Base-by-base conservation (phyloP, 1,140 invertebrate species). In the Heliconius hermathena region DNA sequence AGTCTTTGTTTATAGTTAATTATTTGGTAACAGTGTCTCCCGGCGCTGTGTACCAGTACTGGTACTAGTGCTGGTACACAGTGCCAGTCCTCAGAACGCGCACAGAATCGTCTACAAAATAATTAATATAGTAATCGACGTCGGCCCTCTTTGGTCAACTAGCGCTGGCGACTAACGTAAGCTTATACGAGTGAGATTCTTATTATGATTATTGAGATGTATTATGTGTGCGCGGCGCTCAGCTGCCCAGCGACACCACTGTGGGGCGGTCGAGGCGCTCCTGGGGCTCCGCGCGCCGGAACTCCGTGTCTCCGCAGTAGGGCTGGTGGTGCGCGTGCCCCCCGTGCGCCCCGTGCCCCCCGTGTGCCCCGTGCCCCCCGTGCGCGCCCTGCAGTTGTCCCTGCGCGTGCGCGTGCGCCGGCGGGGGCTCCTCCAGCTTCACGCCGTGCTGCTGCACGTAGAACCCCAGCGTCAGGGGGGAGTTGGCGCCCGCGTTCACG, bases 201-300 rank as follows among this genome's bases (percentile, higher is more conserved):
- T 71, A 77, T 86, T 74, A 80, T 83, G 71, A 76, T 29, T 66
- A 22, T 49, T 80, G 82, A 70, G 70, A 22, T 82, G 29, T 73
- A 41, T 29, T 74, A 76, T 52, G 70, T 26, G 52, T 20, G 33
- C 38, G 76, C 74, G 76, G 71, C 81, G 87, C 86, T 91, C 90
- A 93, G 88, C 92, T 93, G 89, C 89, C 91, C 71, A 93, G 81
- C 71, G 92, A 93, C 74, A 93, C 92, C 81, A 91, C 91, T 78
- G 89, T 88, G 85, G 90, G 87, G 38, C 90, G 91, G 52, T 93
- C 90, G 76, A 85, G 80, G 66, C 87, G 89, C 76, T 89, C 88
- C 77, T 76, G 79, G 49, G 81, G 81, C 81, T 88, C 85, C 33
- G 78, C 84, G 84, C 87, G 87, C 49, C 87, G 85, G 84, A 83